Evolutionary conservation across 1,140 invertebrate species (phyloP).

Genomic region (Scaptomyza graminum): DNA sequence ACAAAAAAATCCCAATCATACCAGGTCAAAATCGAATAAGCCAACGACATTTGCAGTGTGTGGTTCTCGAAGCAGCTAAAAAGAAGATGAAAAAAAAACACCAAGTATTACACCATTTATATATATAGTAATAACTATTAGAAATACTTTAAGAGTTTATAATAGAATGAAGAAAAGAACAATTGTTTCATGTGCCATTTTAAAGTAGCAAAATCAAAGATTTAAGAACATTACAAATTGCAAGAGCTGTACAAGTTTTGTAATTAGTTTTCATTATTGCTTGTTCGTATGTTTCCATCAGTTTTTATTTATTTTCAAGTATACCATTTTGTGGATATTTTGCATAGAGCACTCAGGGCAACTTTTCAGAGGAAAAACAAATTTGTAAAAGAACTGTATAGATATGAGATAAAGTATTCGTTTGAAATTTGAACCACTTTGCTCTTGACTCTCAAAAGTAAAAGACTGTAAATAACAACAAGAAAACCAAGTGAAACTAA

Average conservation of each 20-base stretch:
- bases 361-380: constrained; percentile 53
- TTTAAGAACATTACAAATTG: not conserved
- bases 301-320: constrained; percentile 2
- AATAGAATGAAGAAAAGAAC: constrained; percentile 45
- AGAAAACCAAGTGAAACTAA: constrained; percentile 37
- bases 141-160: constrained; percentile 47
- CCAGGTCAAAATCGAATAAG: constrained; percentile 38
- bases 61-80: constrained; percentile 57
- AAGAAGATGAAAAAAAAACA: constrained; percentile 41
- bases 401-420: constrained; percentile 36
- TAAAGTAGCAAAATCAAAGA: constrained; percentile 62
- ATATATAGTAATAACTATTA: constrained; percentile 39
- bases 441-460: constrained; percentile 81
- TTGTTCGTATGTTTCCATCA: constrained; percentile 34
- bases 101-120: constrained; percentile 71
- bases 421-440: constrained; percentile 67
- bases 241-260: constrained; percentile 26
- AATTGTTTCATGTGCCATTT: constrained; percentile 82
- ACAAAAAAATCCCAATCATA: not conserved
- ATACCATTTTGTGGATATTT: constrained; percentile 27
- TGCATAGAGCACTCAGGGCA: constrained; percentile 80
- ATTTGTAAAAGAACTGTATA: constrained; percentile 45
- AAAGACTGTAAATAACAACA: constrained; percentile 75
- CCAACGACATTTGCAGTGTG: constrained; percentile 59
- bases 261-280: constrained; percentile 14